These are phyloP conservation scores for Brenthis daphne DNA, from an alignment of 2,888 invertebrate species.

Conservation along the genomic window DNA sequence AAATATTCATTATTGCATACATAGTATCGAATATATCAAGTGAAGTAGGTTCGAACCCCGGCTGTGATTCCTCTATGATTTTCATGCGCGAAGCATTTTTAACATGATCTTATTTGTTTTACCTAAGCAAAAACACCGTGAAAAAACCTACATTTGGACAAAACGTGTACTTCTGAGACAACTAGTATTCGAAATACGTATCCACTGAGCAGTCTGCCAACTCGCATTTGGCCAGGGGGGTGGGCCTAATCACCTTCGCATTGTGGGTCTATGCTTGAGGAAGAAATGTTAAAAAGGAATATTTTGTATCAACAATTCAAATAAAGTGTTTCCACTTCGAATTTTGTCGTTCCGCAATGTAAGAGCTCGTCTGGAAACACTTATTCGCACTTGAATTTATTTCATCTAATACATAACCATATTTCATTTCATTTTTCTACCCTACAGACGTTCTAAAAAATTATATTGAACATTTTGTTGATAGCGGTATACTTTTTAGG, in stretches of 20 bases:
- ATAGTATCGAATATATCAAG: no score
- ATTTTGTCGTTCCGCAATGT: neutral
- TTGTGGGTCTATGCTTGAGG: no score
- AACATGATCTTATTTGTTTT: no score
- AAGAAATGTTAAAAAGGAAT: no score
- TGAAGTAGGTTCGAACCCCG: neutral
- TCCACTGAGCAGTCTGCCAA: neutral
- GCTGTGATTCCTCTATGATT: neutral
- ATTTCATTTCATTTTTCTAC: neutral
- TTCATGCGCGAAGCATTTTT: neutral
- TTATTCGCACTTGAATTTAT: slow-evolving; percentile 21
- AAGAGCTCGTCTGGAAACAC: neutral
- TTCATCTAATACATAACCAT: neutral
- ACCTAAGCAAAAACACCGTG: neutral
- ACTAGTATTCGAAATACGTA: no score
- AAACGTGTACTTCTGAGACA: no score
- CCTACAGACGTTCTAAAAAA: neutral
- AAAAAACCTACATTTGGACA: neutral
- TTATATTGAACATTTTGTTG: neutral
- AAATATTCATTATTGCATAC: no score
- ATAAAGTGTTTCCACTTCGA: no score
- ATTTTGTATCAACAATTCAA: no score
- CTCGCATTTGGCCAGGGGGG: neutral
- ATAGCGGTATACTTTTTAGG: no score
- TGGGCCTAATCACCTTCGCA: no score